Percentiles rank a stretch among this genome's conserved stretches.
These are phyloP conservation scores for Pinna nobilis DNA, from an alignment of 1,140 invertebrate genomes.

Conservation along the genomic window DNA sequence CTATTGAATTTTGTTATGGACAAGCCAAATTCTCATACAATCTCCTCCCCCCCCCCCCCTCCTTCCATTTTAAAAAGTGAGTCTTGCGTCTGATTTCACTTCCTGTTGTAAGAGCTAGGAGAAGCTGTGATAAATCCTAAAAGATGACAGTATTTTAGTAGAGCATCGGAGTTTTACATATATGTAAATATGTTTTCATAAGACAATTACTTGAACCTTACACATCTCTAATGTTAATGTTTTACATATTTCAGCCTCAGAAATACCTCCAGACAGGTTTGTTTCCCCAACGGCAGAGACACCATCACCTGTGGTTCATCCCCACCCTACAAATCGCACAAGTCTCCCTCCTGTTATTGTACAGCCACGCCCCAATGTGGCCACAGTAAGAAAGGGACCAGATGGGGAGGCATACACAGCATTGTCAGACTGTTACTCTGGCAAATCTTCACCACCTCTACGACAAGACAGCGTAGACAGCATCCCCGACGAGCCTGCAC, in stretches of 20 bases:
- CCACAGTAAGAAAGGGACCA: neutral
- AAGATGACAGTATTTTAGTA: too few species aligned
- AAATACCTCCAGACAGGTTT: slow-evolving; percentile 56
- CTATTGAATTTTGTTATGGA: too few species aligned
- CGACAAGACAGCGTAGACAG: slow-evolving; percentile 59
- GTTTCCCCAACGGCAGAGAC: slow-evolving; percentile 1
- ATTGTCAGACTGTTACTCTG: slow-evolving; percentile 24
- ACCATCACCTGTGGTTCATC: neutral
- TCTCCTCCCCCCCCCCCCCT: too few species aligned
- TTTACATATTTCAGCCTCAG: slow-evolving; percentile 52
- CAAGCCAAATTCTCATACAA: too few species aligned
- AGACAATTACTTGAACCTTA: too few species aligned
- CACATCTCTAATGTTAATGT: neutral
- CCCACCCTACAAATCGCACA: neutral
- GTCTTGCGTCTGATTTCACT: too few species aligned
- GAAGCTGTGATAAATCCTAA: too few species aligned
- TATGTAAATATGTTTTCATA: too few species aligned
- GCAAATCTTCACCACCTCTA: neutral
- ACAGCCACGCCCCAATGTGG: neutral
- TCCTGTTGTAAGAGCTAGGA: too few species aligned
- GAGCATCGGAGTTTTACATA: too few species aligned
- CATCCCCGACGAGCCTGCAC: slow-evolving; percentile 63
- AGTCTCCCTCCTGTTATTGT: neutral
- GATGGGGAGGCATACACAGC: slow-evolving; percentile 31
- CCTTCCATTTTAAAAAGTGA: too few species aligned